These are phyloP conservation scores for Stenurella melanura DNA, from an alignment of 2,888 invertebrate genomes.

Conservation along the genomic window DNA sequence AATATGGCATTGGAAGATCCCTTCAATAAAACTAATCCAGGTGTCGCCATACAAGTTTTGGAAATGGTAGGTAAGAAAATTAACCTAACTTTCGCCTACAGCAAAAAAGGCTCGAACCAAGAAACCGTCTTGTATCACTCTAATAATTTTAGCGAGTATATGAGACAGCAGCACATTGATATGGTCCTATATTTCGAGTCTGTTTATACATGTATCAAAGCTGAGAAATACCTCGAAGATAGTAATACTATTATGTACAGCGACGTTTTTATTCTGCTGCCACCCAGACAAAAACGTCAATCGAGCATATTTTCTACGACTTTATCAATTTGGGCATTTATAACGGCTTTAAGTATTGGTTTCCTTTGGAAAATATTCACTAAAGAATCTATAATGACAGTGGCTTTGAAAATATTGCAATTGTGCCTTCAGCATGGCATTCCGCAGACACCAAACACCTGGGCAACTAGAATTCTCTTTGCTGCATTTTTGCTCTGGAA, in stretches of 20 bases:
- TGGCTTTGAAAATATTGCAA: not conserved
- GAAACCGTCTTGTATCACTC: not conserved
- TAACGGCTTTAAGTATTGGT: not conserved
- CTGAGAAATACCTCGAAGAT: not conserved
- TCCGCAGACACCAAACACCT: not conserved
- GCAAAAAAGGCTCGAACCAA: too few species aligned
- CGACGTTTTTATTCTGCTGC: not conserved
- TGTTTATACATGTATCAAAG: not conserved
- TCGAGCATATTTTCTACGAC: not conserved
- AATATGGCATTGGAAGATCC: not conserved
- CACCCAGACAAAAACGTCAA: not conserved
- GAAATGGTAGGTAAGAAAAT: not conserved
- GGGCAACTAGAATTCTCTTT: slow-evolving; percentile 1
- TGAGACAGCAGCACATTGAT: not conserved
- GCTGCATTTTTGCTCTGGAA: not conserved
- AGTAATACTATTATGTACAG: not conserved
- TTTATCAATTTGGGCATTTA: not conserved
- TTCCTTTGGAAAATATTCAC: not conserved
- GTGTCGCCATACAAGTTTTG: not conserved
- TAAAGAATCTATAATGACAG: not conserved
- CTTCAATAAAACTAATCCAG: slow-evolving; percentile 3
- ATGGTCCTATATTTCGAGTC: not conserved
- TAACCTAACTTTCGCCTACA: too few species aligned
- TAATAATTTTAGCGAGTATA: not conserved
- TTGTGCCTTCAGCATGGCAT: not conserved